Evolutionary conservation across 1,140 invertebrate species (phyloP).

Genomic region (Dendrolimus punctatus): DNA sequence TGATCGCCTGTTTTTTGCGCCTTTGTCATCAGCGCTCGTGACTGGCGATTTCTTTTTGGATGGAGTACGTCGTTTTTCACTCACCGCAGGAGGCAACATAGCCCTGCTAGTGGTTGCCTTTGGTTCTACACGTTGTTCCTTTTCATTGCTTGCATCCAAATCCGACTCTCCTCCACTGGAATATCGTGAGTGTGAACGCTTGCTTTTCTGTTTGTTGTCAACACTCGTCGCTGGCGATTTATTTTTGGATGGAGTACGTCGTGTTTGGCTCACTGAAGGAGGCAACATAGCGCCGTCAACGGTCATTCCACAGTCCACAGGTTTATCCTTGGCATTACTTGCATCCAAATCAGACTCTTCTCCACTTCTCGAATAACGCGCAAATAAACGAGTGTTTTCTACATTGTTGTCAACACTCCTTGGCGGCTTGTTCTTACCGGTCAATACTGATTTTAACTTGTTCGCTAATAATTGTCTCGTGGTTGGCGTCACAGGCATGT

Average conservation of each 20-base stretch:
- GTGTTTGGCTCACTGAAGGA: conserved; percentile 45
- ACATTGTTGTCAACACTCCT: conserved; percentile 52
- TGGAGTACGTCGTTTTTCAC: conserved; percentile 42
- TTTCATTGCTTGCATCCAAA: conserved; percentile 49
- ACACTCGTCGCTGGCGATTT: conserved; percentile 54
- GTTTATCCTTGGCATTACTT: conserved; percentile 60
- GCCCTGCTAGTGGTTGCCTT: conserved; percentile 61
- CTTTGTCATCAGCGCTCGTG: conserved; percentile 42
- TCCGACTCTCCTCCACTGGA: conserved; percentile 75
- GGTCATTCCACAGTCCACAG: conserved; percentile 57
- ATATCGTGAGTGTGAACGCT: conserved; percentile 69
- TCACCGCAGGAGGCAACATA: conserved; percentile 61
- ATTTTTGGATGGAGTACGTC: conserved; percentile 53
- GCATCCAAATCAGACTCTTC: conserved; percentile 71
- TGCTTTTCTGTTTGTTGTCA: conserved; percentile 50
- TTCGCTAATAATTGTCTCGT: conserved; percentile 83
- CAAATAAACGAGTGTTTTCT: conserved; percentile 62
- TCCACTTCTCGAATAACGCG: conserved; percentile 73
- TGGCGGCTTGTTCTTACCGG: conserved; percentile 60
- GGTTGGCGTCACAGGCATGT: conserved; percentile 84
- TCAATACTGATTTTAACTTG: conserved; percentile 81
- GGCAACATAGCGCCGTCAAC: conserved; percentile 65
- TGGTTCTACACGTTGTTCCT: conserved; percentile 65
- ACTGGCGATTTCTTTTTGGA: conserved; percentile 58
- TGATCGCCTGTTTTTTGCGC: conserved; percentile 44